Evolutionary conservation across 1,140 invertebrate genomes (phyloP), one percentile per base, ranked within the genome.

Genomic region (Euwallacea fornicatus): DNA sequence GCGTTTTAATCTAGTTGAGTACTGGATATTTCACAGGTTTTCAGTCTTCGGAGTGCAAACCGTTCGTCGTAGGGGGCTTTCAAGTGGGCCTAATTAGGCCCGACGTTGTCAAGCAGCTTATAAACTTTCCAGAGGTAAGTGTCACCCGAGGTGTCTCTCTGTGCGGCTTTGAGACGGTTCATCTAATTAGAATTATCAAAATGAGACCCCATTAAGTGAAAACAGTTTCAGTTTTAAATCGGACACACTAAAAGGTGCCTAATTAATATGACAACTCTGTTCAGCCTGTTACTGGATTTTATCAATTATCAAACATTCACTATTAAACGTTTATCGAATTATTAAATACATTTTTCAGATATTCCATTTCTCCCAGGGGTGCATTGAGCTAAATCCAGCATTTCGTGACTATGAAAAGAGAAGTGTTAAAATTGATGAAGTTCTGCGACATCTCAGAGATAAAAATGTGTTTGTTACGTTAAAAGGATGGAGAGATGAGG

Each of bases 401-500:
- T 93, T 95, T 79, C 84, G 91, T 77, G 90, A 93, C 75, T 94
- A 94, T 77, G 84, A 89, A 68, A 91, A 94, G 76, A 85, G 94
- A 78, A 92, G 91, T 69, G 85, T 85, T 60, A 86, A 88, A 77
- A 85, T 97, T n/a, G 92, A 93, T 69, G 85, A 88, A 79, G 90
- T 97, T 47, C 83, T 97, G 64, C 85, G 86, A 77, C 86, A 91
- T 81, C 85, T 94, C 78, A 84, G 90, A 66, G 84, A 82, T 68
- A 83, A 88, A 71, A 86, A 86, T 78, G 82, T 82, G 53, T 90
- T 92, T 76, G 79, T 88, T 13, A 88, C 91, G 6, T 82, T 97
- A 2, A 88, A 90, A 79, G 94, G 94, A 6, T 97, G 95, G 95
- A 86, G 95, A 80, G 90, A 97, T 84, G 95, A 97, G 86, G 90